Percentiles rank a stretch among this genome's conserved stretches.
phyloP scores from a whole-genome alignment of 2,113 vertebrate species.

The Xiphophorus hellerii region DNA sequence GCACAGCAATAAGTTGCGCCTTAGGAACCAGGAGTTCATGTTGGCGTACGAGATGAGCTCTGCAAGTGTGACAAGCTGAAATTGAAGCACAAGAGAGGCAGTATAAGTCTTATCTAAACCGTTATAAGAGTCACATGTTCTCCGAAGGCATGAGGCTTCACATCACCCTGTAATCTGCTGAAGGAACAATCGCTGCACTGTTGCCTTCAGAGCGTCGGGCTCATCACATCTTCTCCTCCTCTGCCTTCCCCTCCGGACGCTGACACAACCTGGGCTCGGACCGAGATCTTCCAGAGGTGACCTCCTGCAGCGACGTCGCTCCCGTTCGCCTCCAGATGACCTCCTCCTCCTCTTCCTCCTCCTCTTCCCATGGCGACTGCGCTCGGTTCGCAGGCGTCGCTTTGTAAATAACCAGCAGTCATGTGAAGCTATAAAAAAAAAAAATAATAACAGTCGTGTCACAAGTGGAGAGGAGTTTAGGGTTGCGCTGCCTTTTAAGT shows the following conservation, averaged over 20 bases:
- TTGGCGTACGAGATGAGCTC: constrained; percentile 33
- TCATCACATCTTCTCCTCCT: constrained; percentile 5
- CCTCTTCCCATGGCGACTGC: background rate
- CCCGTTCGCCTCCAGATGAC: constrained; percentile 23
- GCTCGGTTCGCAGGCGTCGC: background rate
- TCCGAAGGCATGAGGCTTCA: constrained; percentile 58
- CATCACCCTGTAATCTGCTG: constrained; percentile 62
- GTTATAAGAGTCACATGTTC: constrained; percentile 68
- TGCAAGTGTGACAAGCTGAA: constrained; percentile 1
- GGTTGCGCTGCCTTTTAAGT: constrained; percentile 6
- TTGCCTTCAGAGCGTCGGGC: constrained; percentile 37
- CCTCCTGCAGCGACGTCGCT: constrained; percentile 2
- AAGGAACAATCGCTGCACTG: constrained; percentile 61
- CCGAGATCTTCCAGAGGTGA: constrained; percentile 2
- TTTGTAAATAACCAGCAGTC: constrained; percentile 3
- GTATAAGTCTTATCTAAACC: constrained; percentile 32
- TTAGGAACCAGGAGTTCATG: constrained; percentile 25
- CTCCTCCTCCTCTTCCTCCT: background rate
- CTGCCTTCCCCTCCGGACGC: constrained; percentile 5
- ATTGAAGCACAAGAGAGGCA: constrained; percentile 13
- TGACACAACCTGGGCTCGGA: constrained; percentile 8
- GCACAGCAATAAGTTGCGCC: constrained; percentile 5
- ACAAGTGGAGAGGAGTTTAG: constrained; percentile 1
- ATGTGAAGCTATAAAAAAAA: constrained; percentile 5
- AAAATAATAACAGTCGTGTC: constrained; percentile 5